Conservation (phyloP, 2,113 vertebrate genomes). For the Labeo rohita region DNA sequence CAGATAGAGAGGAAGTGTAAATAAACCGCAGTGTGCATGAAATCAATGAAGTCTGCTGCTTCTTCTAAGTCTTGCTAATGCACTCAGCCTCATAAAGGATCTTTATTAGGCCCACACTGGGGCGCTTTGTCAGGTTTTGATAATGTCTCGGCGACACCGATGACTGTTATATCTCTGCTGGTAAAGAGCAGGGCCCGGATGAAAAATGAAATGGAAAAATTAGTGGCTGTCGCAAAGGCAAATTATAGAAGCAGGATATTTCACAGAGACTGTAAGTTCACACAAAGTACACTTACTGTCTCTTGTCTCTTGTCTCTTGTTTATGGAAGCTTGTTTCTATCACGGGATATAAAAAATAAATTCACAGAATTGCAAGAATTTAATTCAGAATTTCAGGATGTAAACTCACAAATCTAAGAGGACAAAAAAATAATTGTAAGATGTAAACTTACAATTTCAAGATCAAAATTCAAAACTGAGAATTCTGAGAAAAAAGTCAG, state of each 20-base stretch:
- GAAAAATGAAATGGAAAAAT: conserved; percentile 44
- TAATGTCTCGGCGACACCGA: conserved; percentile 69
- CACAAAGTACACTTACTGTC: not conserved
- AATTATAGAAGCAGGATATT: not conserved
- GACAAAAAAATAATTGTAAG: too few relatives aligned
- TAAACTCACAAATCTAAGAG: too few relatives aligned
- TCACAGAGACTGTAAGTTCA: not conserved
- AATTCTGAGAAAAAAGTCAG: too few relatives aligned
- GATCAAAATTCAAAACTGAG: too few relatives aligned
- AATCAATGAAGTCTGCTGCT: conserved; percentile 67
- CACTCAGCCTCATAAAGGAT: conserved; percentile 71
- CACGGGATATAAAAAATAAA: not conserved
- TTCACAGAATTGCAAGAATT: too few relatives aligned
- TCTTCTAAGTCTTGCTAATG: conserved; percentile 56
- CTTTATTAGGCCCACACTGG: conserved; percentile 74
- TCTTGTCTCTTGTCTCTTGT: not conserved
- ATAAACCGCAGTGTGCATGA: conserved; percentile 60
- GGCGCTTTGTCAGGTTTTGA: conserved; percentile 71
- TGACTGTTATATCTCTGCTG: conserved; percentile 32
- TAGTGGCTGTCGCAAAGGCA: conserved; percentile 23
- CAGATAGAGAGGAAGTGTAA: conserved; percentile 62
- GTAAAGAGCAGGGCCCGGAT: conserved; percentile 38
- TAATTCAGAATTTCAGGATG: too few relatives aligned
- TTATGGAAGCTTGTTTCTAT: not conserved
- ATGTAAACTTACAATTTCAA: too few relatives aligned